Evolutionary conservation across 2,888 invertebrate species (phyloP).

Genomic region (Phytoseiulus persimilis): DNA sequence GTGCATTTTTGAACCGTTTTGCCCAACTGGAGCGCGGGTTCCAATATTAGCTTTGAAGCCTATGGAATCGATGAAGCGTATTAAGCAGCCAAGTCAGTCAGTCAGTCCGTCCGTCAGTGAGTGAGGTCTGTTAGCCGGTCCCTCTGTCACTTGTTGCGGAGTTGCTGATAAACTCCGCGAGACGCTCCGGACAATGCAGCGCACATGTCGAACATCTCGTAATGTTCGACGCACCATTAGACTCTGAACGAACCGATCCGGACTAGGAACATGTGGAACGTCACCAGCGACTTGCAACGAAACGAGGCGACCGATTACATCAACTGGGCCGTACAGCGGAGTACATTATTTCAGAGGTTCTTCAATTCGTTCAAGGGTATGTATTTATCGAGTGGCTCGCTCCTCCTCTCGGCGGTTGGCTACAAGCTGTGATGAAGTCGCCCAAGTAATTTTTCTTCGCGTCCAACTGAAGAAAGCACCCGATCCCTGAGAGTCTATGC

Average conservation of each 20-base stretch:
- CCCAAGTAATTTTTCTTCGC: neutral
- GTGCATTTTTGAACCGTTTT: neutral
- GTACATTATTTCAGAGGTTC: neutral
- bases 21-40: neutral
- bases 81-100: neutral
- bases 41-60: neutral
- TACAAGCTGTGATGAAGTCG: neutral
- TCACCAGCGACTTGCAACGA: neutral
- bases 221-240: slow-evolving; percentile 38
- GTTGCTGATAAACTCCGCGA: neutral
- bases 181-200: neutral
- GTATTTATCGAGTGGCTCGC: neutral
- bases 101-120: neutral
- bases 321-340: neutral
- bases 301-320: neutral
- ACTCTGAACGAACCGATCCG: neutral
- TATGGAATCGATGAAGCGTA: neutral
- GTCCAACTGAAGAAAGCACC: neutral
- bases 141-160: neutral
- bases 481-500: neutral
- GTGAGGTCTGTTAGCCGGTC: neutral
- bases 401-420: neutral
- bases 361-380: neutral
- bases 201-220: neutral
- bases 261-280: neutral